Percentiles rank a stretch among this genome's conserved stretches.
These are phyloP conservation scores for Seriola rivoliana DNA, from an alignment of 2,113 vertebrate species.

Conservation along the genomic window DNA sequence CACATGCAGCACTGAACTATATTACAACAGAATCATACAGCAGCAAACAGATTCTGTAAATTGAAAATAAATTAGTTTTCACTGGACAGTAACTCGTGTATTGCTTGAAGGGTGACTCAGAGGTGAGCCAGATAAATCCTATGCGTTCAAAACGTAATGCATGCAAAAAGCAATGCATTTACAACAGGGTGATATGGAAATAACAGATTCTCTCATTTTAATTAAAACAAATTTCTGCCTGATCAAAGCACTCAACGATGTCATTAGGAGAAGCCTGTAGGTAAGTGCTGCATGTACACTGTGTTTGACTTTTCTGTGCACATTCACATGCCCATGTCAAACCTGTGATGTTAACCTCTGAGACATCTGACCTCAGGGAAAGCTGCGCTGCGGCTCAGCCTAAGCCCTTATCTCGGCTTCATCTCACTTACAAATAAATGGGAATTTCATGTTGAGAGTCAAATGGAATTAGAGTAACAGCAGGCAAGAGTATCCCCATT, in stretches of 20 bases:
- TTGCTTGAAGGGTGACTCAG: constrained; percentile 5
- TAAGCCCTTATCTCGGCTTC: constrained; percentile 50
- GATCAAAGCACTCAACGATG: constrained; percentile 13
- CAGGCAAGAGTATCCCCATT: constrained; percentile 47
- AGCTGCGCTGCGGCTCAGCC: constrained; percentile 43
- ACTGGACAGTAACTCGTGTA: background rate
- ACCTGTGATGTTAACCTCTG: constrained; percentile 50
- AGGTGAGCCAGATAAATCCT: background rate
- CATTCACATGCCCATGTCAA: constrained; percentile 42
- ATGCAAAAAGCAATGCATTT: constrained; percentile 6
- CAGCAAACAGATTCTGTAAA: background rate
- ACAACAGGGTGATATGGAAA: background rate
- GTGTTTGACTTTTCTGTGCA: constrained; percentile 32
- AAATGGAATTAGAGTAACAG: constrained; percentile 61
- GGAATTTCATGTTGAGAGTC: constrained; percentile 60
- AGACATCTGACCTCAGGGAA: constrained; percentile 51
- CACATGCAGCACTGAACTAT: background rate
- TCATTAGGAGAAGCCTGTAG: constrained; percentile 32
- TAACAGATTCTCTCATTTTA: constrained; percentile 33
- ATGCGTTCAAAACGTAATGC: background rate
- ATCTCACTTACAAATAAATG: constrained; percentile 66
- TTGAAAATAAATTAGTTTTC: background rate
- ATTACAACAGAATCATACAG: background rate
- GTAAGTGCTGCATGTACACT: constrained; percentile 7
- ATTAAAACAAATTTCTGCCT: constrained; percentile 45